A percentile compares a stretch with the other conserved stretches of the same genome.
These are phyloP conservation scores for Aeoliscus strigatus DNA, from an alignment of 2,797 vertebrate species.

Conservation along the genomic window DNA sequence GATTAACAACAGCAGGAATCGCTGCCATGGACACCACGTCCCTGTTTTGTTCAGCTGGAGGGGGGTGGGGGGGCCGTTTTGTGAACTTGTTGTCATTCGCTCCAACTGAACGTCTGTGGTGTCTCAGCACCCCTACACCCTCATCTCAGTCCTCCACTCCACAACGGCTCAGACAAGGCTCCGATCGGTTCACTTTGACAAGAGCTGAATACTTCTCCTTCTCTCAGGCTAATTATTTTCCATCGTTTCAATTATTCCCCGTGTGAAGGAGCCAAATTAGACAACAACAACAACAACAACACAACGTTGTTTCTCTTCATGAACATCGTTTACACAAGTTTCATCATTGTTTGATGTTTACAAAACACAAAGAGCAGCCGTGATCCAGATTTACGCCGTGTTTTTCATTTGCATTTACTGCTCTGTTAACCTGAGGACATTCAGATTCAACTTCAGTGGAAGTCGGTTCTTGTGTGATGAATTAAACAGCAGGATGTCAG, in stretches of 20 bases:
- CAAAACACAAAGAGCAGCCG: conserved; percentile 57
- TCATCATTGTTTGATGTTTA: conserved; percentile 70
- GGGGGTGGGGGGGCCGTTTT: too few species aligned
- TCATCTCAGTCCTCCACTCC: too few species aligned
- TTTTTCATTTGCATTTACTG: conserved; percentile 64
- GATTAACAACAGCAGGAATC: conserved; percentile 87
- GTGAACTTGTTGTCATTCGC: too few species aligned
- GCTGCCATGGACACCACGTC: conserved; percentile 74
- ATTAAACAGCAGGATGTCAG: conserved; percentile 50
- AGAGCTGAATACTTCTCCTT: too few species aligned
- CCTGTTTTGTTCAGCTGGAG: conserved; percentile 72
- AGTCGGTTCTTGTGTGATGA: conserved; percentile 47
- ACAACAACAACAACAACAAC: too few species aligned
- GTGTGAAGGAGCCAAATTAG: too few species aligned
- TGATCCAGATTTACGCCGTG: conserved; percentile 52
- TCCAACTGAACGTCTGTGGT: too few species aligned
- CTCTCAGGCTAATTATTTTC: too few species aligned
- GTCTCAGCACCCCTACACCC: too few species aligned
- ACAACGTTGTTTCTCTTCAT: conserved; percentile 54
- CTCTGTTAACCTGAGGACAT: conserved; percentile 73
- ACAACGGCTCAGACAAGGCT: too few species aligned
- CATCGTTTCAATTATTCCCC: too few species aligned
- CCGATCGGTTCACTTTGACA: too few species aligned
- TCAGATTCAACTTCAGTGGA: conserved; percentile 49
- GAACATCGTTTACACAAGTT: conserved; percentile 66